Evolutionary conservation across 2,888 invertebrate genomes (phyloP).

Genomic region (Hanleya hanleyi): DNA sequence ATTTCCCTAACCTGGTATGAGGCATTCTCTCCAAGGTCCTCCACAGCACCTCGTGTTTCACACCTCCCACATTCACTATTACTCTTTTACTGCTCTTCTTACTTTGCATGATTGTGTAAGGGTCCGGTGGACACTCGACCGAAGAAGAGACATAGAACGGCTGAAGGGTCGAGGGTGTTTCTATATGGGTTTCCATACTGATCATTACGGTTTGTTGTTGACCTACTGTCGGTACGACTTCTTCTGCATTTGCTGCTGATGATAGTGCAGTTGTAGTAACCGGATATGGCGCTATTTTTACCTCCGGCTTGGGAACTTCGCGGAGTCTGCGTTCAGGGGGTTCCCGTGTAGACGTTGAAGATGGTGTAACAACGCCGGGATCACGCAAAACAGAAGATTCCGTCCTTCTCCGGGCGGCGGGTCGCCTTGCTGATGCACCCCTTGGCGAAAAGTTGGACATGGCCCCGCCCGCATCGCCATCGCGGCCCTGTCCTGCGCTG

Average conservation of each 20-base stretch:
- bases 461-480: constrained; percentile 40
- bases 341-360: constrained; percentile 26
- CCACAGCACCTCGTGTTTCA: constrained; percentile 95
- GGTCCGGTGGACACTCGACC: constrained; percentile 84
- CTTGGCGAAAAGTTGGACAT: not conserved
- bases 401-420: not conserved
- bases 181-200: not conserved
- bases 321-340: constrained; percentile 35
- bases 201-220: not conserved
- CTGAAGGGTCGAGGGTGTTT: not conserved
- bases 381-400: not conserved
- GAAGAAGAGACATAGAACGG: constrained; percentile 16
- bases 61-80: constrained; percentile 96
- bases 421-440: not conserved
- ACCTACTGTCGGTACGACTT: not conserved
- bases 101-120: constrained; percentile 96
- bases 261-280: constrained; percentile 38
- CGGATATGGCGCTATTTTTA: constrained; percentile 54
- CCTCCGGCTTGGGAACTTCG: constrained; percentile 50
- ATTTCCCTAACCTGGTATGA: constrained; percentile 94
- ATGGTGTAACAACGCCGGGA: constrained; percentile 6
- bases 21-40: constrained; percentile 94
- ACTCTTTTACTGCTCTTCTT: constrained; percentile 87
- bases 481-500: constrained; percentile 53
- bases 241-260: constrained; percentile 29